Percentiles rank a stretch among this genome's conserved stretches.
phyloP scores from a whole-genome alignment of 1,140 invertebrate species.

The Euura saliciscinereae region DNA sequence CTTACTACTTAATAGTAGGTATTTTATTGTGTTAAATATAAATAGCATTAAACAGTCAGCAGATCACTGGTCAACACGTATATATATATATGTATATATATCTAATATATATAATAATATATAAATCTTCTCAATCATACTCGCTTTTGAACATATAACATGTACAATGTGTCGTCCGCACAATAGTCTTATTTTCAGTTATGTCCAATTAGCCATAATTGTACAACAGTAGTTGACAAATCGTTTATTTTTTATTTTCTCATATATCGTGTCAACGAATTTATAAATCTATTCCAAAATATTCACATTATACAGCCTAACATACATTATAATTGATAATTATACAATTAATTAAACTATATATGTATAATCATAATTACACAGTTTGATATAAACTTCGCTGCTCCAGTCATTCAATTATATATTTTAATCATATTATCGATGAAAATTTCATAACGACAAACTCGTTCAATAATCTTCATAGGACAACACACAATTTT shows the following conservation, averaged over 20 bases:
- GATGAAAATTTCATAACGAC: too few species aligned
- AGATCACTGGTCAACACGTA: slow-evolving; percentile 24
- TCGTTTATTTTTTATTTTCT: slow-evolving; percentile 6
- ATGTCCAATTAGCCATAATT: slow-evolving; percentile 12
- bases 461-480: too few species aligned
- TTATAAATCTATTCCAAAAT: slow-evolving; percentile 58
- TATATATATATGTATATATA: neutral
- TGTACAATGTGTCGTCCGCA: slow-evolving; percentile 3
- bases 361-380: too few species aligned
- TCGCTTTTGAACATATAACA: slow-evolving; percentile 27
- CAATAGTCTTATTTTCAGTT: neutral
- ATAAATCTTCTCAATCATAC: slow-evolving; percentile 30
- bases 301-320: slow-evolving; percentile 52
- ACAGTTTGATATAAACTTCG: too few species aligned
- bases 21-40: slow-evolving; percentile 29
- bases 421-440: too few species aligned
- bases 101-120: slow-evolving; percentile 17
- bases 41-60: slow-evolving; percentile 36
- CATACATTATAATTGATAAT: slow-evolving; percentile 46
- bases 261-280: slow-evolving; percentile 38
- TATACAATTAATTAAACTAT: too few species aligned
- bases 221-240: slow-evolving; percentile 6
- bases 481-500: too few species aligned
- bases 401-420: too few species aligned
- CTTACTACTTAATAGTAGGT: slow-evolving; percentile 38